Conservation (phyloP, 2,113 vertebrate species). For the Scomber colias region DNA sequence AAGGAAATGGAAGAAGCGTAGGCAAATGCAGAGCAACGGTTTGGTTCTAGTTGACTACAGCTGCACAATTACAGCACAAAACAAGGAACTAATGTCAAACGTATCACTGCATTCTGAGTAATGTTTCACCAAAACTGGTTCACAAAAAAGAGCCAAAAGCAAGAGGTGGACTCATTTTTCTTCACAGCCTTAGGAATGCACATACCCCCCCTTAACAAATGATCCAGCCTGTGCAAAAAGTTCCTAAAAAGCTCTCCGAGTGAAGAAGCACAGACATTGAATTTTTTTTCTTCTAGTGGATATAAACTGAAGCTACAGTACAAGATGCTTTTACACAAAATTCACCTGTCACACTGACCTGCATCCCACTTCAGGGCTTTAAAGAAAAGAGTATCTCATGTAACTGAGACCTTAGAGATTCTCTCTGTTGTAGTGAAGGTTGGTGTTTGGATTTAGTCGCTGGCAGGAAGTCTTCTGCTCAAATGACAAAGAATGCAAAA, state of each 20-base stretch:
- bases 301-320: neutral
- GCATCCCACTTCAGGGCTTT: neutral
- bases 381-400: neutral
- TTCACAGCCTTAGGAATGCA: neutral
- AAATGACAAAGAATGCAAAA: conserved; percentile 21
- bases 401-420: conserved; percentile 26
- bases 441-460: conserved; percentile 32
- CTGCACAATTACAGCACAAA: neutral
- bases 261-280: neutral
- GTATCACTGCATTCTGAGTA: neutral
- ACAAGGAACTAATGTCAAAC: neutral
- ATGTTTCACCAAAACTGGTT: conserved; percentile 3
- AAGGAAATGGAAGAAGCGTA: neutral
- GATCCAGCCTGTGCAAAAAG: neutral
- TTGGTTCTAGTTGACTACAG: neutral
- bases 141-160: neutral
- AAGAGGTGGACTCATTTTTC: neutral
- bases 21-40: neutral
- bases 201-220: neutral
- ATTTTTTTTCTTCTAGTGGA: too few relatives aligned
- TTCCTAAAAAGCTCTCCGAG: neutral
- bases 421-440: conserved; percentile 30
- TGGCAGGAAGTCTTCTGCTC: neutral
- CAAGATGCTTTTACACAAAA: neutral
- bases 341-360: neutral